Evolutionary conservation across 2,113 vertebrate species (phyloP), one percentile per base, ranked within the genome.

Genomic region (Madoqua kirkii): DNA sequence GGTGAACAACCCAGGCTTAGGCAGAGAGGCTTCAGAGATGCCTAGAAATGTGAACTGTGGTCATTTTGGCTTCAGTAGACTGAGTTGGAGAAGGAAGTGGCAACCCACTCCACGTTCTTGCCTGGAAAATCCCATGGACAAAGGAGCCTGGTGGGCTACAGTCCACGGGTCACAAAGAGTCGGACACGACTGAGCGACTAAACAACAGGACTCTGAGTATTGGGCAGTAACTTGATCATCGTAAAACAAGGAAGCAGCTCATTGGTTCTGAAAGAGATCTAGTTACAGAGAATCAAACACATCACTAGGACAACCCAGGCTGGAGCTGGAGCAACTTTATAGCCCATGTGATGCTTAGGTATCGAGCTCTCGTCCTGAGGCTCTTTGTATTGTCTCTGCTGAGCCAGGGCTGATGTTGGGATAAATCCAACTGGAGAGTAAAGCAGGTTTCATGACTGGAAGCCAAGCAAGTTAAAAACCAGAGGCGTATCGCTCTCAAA

Each of bases 111-210:
- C 17, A 17, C 1, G 36, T 36, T 21, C 64, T 36, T 36, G 64
- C n/a, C n/a, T 71, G 17, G n/a, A 36, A 36, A 36, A 71, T 71
- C n/a, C 64, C n/a, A 36, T 21, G 64, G 64, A 71, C 64, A 71
- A 36, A 71, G 17, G 64, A 36, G 64, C 17, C 64, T 71, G n/a
- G n/a, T 71, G 64, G n/a, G n/a, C 64, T 71, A 6, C 64, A 36
- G 64, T 71, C 5, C 64, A 36, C 21, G 64, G 17, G n/a, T 36
- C 0, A 0, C 33, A 12, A 71, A 36, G 64, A 36, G n/a, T 71
- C 2, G 1, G 64, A 71, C 17, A 36, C 1, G 2, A 71, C 2
- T 11, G 9, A 21, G 17, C 8, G 11, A 10, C 19, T 71, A 36
- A 71, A 36, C n/a, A 6, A 5, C n/a, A 71, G n/a, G 23, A 62